Evolutionary conservation across 2,888 invertebrate genomes (phyloP), one percentile per base, ranked within the genome.

Genomic region (Buathra laborator): DNA sequence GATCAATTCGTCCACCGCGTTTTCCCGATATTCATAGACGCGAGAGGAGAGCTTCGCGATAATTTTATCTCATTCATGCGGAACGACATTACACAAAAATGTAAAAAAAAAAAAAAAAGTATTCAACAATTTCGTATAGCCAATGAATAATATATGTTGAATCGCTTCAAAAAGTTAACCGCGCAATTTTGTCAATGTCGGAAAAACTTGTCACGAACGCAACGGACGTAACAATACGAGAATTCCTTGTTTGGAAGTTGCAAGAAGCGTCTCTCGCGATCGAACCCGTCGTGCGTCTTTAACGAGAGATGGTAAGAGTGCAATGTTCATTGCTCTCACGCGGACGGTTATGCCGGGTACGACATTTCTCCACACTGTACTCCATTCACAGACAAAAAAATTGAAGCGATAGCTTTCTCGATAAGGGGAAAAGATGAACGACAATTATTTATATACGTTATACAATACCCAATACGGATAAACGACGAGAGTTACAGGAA

Each of bases 11-110:
- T 24, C 44, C 19, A 3, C 4, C 9, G 24, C 7, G 19, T 46
- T 68, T 68, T 46, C 29, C 12, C 67, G 67, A 68, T 68, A 68
- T 68, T 68, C 24, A 48, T 68, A 46, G 46, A 67, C 12, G 24
- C 44, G 14, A 48, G 29, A 48, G 1, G 14, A 59, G 10, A 19
- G 16, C n/a, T 7, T 16, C 16, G 51, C 7, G 51, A 51, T 16
- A 7, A 1, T 37, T 37, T 37, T 37, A 48, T 48, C n/a, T 48
- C 12, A 3, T 12, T 48, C 48, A 3, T 14, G 1, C 12, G 10
- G n/a, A 48, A 48, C n/a, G 12, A 48, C 12, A n/a, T n/a, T 12
- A 7, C n/a, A 12, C 0, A 10, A 14, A 14, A 48, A 48, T 12
- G 9, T 12, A 12, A n/a, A 48, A 48, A 3, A 48, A 12, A 48